phyloP scores from a whole-genome alignment of 2,888 invertebrate species.

The Phyto melanocephala region DNA sequence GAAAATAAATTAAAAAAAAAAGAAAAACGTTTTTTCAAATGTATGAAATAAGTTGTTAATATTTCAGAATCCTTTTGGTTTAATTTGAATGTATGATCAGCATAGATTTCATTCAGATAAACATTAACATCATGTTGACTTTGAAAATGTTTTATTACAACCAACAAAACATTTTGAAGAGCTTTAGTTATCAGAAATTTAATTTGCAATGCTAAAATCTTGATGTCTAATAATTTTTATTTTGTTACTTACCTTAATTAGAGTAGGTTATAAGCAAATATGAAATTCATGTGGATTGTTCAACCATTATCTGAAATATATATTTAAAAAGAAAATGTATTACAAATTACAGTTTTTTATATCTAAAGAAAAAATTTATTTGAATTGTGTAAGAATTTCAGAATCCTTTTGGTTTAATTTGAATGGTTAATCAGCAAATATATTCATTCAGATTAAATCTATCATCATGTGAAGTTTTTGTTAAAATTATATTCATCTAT shows the following conservation, averaged over 20 bases:
- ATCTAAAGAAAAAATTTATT: not conserved
- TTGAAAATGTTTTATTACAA: too few relatives aligned
- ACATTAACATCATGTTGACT: constrained; percentile 48
- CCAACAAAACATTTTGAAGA: too few relatives aligned
- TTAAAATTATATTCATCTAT: not conserved
- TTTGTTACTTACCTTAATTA: too few relatives aligned
- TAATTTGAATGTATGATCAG: constrained; percentile 56
- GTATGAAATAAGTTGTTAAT: too few relatives aligned
- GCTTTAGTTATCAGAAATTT: too few relatives aligned
- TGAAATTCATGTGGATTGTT: too few relatives aligned
- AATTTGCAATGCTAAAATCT: too few relatives aligned
- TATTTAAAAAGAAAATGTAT: not conserved
- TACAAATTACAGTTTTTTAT: not conserved
- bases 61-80: constrained; percentile 63
- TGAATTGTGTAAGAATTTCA: constrained; percentile 4
- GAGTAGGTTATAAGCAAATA: too few relatives aligned
- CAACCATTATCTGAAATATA: not conserved
- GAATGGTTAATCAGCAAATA: constrained; percentile 57
- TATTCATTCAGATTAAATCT: constrained; percentile 58
- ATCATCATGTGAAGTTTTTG: constrained; percentile 50
- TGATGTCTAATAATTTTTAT: too few relatives aligned
- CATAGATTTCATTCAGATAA: constrained; percentile 52
- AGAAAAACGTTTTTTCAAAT: too few relatives aligned
- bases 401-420: constrained; percentile 60
- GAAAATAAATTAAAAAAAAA: too few relatives aligned